Conservation (phyloP, 2,113 vertebrate species). For the Otocyon megalotis region DNA sequence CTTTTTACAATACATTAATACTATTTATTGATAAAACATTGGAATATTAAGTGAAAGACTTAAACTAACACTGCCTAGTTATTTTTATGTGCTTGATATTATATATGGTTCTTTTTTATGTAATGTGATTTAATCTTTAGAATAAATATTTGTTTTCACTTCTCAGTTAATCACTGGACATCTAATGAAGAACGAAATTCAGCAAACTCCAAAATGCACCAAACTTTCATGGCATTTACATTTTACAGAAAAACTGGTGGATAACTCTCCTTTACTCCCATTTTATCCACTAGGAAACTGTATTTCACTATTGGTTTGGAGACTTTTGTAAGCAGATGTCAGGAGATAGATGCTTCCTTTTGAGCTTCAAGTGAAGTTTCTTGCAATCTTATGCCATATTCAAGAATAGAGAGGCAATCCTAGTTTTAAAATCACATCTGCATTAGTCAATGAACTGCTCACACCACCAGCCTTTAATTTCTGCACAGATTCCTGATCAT, state of each 20-base stretch:
- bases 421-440: conserved; percentile 28
- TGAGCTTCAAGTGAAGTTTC: conserved; percentile 31
- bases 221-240: background rate
- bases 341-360: conserved; percentile 12
- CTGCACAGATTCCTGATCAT: background rate
- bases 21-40: conserved; percentile 6
- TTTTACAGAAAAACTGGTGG: background rate
- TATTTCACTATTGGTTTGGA: conserved; percentile 52
- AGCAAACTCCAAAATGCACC: background rate
- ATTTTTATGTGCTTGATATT: background rate
- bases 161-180: background rate
- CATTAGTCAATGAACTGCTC: background rate
- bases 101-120: background rate
- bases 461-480: background rate
- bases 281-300: background rate
- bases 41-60: background rate
- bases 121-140: background rate
- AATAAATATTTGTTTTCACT: background rate
- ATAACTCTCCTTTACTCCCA: background rate
- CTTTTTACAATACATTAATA: background rate
- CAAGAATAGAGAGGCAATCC: background rate
- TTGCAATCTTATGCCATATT: conserved; percentile 12
- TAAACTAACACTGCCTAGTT: background rate
- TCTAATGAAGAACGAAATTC: background rate
- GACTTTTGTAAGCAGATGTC: conserved; percentile 44